Percentiles rank a stretch among this genome's conserved stretches.
Evolutionary conservation across 2,797 vertebrate species (phyloP).

Genomic region (Liasis olivaceus): DNA sequence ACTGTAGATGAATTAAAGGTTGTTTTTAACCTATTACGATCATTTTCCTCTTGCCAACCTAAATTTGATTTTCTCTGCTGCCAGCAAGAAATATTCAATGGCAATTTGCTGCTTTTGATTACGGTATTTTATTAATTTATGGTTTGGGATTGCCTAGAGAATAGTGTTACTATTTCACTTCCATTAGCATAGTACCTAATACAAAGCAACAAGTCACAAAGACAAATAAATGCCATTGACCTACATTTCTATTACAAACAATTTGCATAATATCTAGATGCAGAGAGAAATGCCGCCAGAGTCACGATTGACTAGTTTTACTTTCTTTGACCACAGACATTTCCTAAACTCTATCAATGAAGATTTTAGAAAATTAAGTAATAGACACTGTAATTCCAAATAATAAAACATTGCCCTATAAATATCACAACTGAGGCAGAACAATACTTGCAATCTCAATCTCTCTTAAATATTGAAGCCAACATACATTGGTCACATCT

Average conservation of each 20-base stretch:
- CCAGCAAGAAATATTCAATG: neutral
- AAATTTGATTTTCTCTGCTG: neutral
- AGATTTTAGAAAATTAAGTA: neutral
- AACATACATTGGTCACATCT: accelerated
- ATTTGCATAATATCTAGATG: too few species aligned
- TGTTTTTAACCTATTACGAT: neutral
- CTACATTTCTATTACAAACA: too few species aligned
- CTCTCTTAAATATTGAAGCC: neutral
- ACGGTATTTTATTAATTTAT: neutral
- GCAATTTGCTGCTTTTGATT: neutral
- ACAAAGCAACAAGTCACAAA: neutral
- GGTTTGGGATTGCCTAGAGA: neutral
- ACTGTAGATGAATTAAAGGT: neutral
- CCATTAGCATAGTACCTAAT: neutral
- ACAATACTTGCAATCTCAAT: neutral
- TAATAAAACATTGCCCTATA: neutral
- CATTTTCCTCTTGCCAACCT: neutral
- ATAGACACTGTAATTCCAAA: neutral
- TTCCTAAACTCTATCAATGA: neutral
- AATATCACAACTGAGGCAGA: neutral
- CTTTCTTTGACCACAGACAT: neutral
- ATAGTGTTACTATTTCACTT: neutral
- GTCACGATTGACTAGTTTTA: too few species aligned
- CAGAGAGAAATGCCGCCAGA: too few species aligned
- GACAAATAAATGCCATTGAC: neutral